Conservation (phyloP, 2,113 vertebrate genomes). For the Oryzias woworae region DNA sequence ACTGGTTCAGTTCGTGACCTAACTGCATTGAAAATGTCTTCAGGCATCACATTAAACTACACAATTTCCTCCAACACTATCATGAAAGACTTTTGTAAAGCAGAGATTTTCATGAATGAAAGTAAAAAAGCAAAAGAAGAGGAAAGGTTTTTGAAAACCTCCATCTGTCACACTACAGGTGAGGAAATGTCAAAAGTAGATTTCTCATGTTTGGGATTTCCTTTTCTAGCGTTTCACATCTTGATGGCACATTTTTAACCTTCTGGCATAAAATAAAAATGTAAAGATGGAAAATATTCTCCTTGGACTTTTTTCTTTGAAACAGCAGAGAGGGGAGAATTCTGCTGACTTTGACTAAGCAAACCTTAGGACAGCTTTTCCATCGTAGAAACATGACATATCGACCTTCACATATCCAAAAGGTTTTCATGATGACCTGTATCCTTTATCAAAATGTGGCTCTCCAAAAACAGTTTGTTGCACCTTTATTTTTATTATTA, state of each 20-base stretch:
- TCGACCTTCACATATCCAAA: conserved; percentile 52
- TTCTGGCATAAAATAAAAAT: conserved; percentile 18
- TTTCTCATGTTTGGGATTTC: conserved; percentile 20
- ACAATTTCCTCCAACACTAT: no score
- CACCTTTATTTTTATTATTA: no score
- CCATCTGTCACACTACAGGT: no score
- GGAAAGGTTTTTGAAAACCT: no score
- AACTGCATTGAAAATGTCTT: no score
- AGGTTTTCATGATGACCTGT: conserved; percentile 66
- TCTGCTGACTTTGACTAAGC: conserved; percentile 64
- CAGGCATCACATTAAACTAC: no score
- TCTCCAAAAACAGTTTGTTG: no score
- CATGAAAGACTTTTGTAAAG: no score
- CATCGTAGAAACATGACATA: conserved; percentile 75
- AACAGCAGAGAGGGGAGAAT: conserved; percentile 17
- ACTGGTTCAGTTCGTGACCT: no score
- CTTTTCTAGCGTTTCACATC: conserved; percentile 38
- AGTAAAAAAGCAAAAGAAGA: no score
- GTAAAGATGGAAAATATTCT: conserved; percentile 37
- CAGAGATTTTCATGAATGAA: no score
- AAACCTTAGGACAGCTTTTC: conserved; percentile 76
- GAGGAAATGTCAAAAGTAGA: no score
- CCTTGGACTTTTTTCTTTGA: conserved; percentile 52
- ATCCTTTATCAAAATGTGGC: conserved; percentile 22
- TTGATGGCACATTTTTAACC: conserved; percentile 39